phyloP scores from a whole-genome alignment of 2,888 invertebrate species.

The Caenorhabditis sp. region DNA sequence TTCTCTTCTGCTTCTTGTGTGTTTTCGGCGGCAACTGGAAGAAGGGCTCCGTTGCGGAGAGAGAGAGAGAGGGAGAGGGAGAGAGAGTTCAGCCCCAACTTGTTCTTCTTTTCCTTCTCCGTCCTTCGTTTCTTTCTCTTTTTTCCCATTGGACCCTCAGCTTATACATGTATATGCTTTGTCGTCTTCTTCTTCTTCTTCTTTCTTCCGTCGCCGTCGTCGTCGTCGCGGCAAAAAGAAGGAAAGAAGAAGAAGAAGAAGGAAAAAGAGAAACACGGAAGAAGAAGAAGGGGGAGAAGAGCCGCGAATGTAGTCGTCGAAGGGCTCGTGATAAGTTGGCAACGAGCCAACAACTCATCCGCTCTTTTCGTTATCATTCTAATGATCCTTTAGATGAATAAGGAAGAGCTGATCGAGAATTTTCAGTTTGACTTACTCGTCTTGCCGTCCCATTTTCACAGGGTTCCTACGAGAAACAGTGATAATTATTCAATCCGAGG shows the following conservation, averaged over 20 bases:
- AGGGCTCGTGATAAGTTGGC: conserved; percentile 29
- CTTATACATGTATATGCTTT: conserved; percentile 33
- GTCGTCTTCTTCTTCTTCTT: conserved; percentile 9
- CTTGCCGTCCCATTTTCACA: no score
- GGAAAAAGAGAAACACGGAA: neutral
- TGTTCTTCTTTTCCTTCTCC: conserved; percentile 12
- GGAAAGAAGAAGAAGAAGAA: conserved; percentile 8
- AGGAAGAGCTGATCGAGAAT: neutral
- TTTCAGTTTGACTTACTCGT: no score
- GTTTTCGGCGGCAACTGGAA: neutral
- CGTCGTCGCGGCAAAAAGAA: neutral
- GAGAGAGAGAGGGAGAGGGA: neutral
- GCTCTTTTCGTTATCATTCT: neutral
- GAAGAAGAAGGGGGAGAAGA: neutral
- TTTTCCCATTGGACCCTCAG: neutral
- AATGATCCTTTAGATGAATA: neutral
- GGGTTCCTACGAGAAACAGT: no score
- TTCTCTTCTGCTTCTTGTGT: conserved; percentile 6
- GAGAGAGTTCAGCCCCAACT: conserved; percentile 1
- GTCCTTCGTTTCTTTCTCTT: no score
- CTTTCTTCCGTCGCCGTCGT: neutral
- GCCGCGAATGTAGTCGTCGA: conserved; percentile 5
- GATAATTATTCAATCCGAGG: no score
- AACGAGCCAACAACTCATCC: conserved; percentile 23
- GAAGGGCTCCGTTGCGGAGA: neutral